Conservation (phyloP, 1,140 invertebrate species). For the Euglossa dilemma region DNA sequence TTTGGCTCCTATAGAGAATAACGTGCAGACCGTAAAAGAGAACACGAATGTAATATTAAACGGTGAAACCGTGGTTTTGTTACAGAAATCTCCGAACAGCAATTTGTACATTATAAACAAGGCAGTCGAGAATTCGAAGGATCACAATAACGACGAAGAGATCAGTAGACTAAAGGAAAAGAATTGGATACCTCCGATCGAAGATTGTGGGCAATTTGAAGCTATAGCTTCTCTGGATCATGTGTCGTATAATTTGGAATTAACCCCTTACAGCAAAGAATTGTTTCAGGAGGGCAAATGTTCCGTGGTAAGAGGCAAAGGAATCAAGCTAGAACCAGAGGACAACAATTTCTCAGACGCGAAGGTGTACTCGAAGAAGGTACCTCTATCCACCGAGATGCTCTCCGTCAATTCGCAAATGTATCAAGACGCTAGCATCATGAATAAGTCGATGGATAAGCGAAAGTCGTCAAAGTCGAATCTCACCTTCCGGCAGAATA, state of each 20-base stretch:
- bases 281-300: conserved; percentile 56
- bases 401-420: conserved; percentile 45
- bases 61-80: conserved; percentile 78
- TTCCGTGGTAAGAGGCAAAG: conserved; percentile 46
- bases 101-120: conserved; percentile 81
- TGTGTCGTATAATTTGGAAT: conserved; percentile 52
- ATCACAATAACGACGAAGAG: conserved; percentile 70
- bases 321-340: conserved; percentile 58
- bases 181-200: conserved; percentile 35
- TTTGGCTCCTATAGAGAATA: conserved; percentile 56
- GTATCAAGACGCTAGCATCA: conserved; percentile 51
- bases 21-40: conserved; percentile 67
- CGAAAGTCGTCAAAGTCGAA: conserved; percentile 54
- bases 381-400: conserved; percentile 37
- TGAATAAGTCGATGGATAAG: conserved; percentile 51
- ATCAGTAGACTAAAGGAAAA: conserved; percentile 47
- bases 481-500: conserved; percentile 59
- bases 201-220: conserved; percentile 52
- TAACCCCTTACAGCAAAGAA: conserved; percentile 54
- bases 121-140: conserved; percentile 72
- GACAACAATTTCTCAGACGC: conserved; percentile 49
- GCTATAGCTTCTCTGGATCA: conserved; percentile 47
- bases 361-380: conserved; percentile 54
- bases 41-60: conserved; percentile 79
- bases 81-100: conserved; percentile 80